Base-by-base conservation (phyloP, 2,888 invertebrate genomes). In the Sminthurinus aureus region DNA sequence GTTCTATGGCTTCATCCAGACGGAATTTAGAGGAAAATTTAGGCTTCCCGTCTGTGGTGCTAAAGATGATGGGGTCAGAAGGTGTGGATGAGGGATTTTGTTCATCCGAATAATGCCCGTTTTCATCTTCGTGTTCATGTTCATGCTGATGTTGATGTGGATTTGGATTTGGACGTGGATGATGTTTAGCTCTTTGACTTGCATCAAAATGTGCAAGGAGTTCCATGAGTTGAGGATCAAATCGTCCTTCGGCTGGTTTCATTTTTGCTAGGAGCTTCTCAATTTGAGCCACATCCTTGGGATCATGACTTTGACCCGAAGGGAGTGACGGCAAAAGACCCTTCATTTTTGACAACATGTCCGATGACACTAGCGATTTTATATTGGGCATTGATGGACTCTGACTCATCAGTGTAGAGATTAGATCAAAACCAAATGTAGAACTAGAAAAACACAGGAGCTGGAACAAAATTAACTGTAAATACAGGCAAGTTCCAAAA, bases 11-110 rank as follows among this genome's bases (percentile, higher is more conserved):
- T 20, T 69, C 69, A 22, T 69, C 69, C 69, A 85, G 81, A 69
- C 87, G 83, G 79, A 87, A 88, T 84, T 85, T 86, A 4, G 87
- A 84, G 3, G 87, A 87, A 73, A 87, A 87, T 77, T 85, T 87
- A 4, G 81, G 85, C 13, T 64, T 71, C n/a, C 79, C 38, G 15
- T 66, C 71, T 22, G 24, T 38, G 0, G 76, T 75, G 0, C 69
- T 22, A 20, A 74, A 58, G 75, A 11, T 75, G 74, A 50, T 15
- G 8, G 12, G 4, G 38, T 24, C 13, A 51, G 20, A 6, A 8
- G 75, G 4, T 15, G 51, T 50, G 75, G 20, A 12, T 50, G 51
- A 1, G 38, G 75, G n/a, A 38, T 6, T 38, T 4, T 38, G 38
- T 24, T 73, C 24, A 73, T 73, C 73, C 3, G 2, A 0, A 64